Evolutionary conservation across 2,797 vertebrate genomes (phyloP), one percentile per base, ranked within the genome.

Genomic region (Pogoniulus pusillus): DNA sequence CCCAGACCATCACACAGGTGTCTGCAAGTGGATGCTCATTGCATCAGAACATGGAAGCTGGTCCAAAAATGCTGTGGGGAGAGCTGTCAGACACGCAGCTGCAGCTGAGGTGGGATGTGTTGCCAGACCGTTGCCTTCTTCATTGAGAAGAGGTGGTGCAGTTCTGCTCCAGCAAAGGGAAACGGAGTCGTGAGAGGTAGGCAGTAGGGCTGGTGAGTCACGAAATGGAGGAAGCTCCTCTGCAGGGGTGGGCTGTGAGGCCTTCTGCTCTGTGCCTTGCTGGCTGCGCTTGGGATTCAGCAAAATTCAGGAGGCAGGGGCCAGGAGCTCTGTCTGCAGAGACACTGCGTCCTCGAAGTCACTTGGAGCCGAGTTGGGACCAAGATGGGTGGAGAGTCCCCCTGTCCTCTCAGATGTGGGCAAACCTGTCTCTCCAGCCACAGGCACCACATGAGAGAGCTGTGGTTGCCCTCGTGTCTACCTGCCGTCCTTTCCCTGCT

Each of bases 381-480:
- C 1, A 1, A 49, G 35, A 41, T 35, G 87, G 72, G 69, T 73
- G 43, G 30, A 14, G 72, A 91, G 60, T 73, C 47, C 75, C 76
- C 27, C 12, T 80, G 53, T 35, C 27, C 49, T 92, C 65, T 43
- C 58, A 76, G 58, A 89, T 1, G 30, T 77, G 39, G 72, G 34
- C 71, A 89, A 94, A 93, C 87, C 72, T 26, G 78, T 95, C 87
- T 79, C 82, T 89, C 81, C 82, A 82, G 91, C 78, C 75, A 76
- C 78, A 78, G 77, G 53, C 37, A 85, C 81, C 86, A 70, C 89
- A 66, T 68, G 30, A 94, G 72, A 91, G 57, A 71, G 65, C 62
- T 80, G 62, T 64, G 82, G 82, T 92, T 10, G 0, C 75, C 78
- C 51, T 71, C 3, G 0, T 0, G 22, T 90, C 90, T 94, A 72